A percentile compares a stretch with the other conserved stretches of the same genome.
Conservation (phyloP, 1,140 invertebrate genomes). For the Dryas iulia region DNA sequence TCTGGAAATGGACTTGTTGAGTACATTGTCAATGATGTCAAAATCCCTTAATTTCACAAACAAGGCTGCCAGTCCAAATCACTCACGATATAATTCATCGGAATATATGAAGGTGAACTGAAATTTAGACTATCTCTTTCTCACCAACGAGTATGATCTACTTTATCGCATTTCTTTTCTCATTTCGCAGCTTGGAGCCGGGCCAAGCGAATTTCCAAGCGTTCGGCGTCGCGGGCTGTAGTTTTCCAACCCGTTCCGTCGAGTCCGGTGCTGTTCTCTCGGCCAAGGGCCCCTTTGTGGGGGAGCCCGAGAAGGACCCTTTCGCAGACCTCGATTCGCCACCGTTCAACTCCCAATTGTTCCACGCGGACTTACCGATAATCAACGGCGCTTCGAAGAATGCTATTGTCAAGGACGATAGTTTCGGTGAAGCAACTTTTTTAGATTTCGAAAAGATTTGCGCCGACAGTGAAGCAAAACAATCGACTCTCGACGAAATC, state of each 20-base stretch:
- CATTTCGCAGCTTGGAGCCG: conserved; percentile 80
- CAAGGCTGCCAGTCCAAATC: conserved; percentile 65
- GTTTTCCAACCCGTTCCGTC: conserved; percentile 73
- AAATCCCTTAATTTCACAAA: conserved; percentile 66
- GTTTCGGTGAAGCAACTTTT: conserved; percentile 70
- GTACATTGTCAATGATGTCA: conserved; percentile 58
- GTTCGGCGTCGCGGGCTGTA: conserved; percentile 70
- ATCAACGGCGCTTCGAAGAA: conserved; percentile 43
- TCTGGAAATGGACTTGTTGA: conserved; percentile 61
- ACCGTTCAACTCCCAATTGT: conserved; percentile 45
- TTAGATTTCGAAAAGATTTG: conserved; percentile 68
- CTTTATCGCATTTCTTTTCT: conserved; percentile 77
- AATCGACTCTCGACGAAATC: conserved; percentile 71
- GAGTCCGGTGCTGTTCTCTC: conserved; percentile 69
- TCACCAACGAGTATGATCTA: conserved; percentile 58
- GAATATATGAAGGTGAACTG: conserved; percentile 65
- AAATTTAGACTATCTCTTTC: conserved; percentile 67
- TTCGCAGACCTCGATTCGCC: conserved; percentile 59
- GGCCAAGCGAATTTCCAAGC: conserved; percentile 79
- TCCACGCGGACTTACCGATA: conserved; percentile 38
- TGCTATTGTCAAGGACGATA: conserved; percentile 53
- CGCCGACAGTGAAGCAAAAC: conserved; percentile 47
- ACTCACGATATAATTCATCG: conserved; percentile 72
- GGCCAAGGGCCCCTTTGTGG: conserved; percentile 42
- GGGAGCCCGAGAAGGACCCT: conserved; percentile 59